These are phyloP conservation scores for Cheilosia impressa DNA, from an alignment of 2,888 invertebrate species.

Conservation along the genomic window DNA sequence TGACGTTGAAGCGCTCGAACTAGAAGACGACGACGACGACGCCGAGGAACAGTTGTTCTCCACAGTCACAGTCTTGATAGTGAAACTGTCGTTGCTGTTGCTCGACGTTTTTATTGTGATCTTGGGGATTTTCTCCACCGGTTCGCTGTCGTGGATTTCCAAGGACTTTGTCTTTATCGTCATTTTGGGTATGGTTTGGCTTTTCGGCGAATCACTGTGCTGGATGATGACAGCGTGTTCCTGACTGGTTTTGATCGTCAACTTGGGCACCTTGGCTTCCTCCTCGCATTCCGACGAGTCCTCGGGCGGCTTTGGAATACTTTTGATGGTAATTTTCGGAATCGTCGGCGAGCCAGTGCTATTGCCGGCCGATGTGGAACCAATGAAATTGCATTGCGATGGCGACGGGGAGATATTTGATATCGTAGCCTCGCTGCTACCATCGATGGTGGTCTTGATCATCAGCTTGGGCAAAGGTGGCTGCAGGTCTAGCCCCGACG, in stretches of 20 bases:
- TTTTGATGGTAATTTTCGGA: slow-evolving; percentile 86
- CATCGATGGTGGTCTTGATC: slow-evolving; percentile 84
- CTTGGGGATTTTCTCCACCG: slow-evolving; percentile 83
- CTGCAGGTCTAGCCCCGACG: slow-evolving; percentile 72
- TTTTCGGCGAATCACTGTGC: slow-evolving; percentile 78
- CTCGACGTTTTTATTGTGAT: slow-evolving; percentile 81
- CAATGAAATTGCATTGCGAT: slow-evolving; percentile 68
- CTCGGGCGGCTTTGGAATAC: slow-evolving; percentile 79
- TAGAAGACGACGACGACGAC: slow-evolving; percentile 20
- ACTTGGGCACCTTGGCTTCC: slow-evolving; percentile 82
- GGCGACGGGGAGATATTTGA: slow-evolving; percentile 80
- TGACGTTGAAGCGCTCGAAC: slow-evolving; percentile 18
- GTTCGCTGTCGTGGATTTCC: slow-evolving; percentile 77
- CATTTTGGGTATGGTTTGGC: slow-evolving; percentile 82
- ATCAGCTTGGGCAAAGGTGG: slow-evolving; percentile 86
- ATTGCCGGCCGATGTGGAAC: slow-evolving; percentile 73
- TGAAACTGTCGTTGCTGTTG: slow-evolving; percentile 68
- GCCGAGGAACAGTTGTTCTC: slow-evolving; percentile 43
- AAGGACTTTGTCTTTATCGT: slow-evolving; percentile 82
- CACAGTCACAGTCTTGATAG: slow-evolving; percentile 61
- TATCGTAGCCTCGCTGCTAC: slow-evolving; percentile 80
- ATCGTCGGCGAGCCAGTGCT: slow-evolving; percentile 81
- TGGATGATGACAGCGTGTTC: slow-evolving; percentile 84
- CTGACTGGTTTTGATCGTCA: slow-evolving; percentile 83
- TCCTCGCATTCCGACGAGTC: slow-evolving; percentile 47